Evolutionary conservation across 2,113 vertebrate species (phyloP), one percentile per base, ranked within the genome.

Genomic region (Chloropsis cyanopogon): DNA sequence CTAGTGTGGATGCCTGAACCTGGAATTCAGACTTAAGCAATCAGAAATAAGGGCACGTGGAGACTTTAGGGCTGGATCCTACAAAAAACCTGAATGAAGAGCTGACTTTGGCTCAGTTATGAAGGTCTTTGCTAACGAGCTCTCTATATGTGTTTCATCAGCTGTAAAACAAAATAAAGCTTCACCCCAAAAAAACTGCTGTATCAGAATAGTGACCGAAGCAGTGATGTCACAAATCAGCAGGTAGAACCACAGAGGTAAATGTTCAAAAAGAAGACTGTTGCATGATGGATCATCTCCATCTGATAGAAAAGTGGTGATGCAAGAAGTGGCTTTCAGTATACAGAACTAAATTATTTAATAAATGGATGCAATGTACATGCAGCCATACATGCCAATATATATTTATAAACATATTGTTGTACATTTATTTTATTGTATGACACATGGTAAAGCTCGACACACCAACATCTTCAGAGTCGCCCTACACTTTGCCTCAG

Each of bases 181-280:
- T 64, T 77, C 23, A 42, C 16, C 16, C 26, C 50, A 11, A 28
- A 83, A 69, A 24, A 81, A 56, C 11, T 39, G 19, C 29, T 68
- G 35, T 26, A 84, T 24, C 14, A 78, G 31, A 11, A 31, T 1
- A 31, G 10, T 23, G 46, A 73, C 5, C 1, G 3, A 49, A 92
- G 39, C 35, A 56, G 16, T 21, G 24, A 47, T 28, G 28, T 14
- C 59, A 77, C 35, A 84, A 72, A 47, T 11, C 37, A 60, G 21
- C 18, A 65, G 6, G 9, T 4, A 69, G 16, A 83, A n/a, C 0
- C 24, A 24, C 9, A 42, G 29, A 49, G 3, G 7, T 12, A 68
- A 72, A 37, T 13, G 13, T 68, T 42, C 2, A 4, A 50, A 72
- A 77, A 2, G 0, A 0, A 41, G 33, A 60, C 9, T 69, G 14